Conservation (phyloP, 2,888 invertebrate species). For the Cheilosia scutellata region DNA sequence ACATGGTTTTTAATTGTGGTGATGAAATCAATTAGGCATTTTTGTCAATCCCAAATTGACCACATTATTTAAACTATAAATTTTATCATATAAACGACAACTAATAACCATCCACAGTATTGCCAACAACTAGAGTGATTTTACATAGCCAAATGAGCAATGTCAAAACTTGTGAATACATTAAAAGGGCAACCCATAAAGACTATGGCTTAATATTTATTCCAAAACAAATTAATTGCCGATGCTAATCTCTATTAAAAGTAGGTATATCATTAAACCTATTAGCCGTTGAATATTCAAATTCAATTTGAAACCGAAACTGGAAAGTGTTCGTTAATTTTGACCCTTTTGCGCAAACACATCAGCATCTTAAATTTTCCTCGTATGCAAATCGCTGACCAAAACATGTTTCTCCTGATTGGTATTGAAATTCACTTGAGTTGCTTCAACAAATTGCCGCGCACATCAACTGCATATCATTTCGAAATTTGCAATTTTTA, state of each 20-base stretch:
- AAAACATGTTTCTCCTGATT: neutral
- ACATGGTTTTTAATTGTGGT: no score
- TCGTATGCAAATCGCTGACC: neutral
- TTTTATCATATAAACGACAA: no score
- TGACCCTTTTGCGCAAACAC: slow-evolving; percentile 1
- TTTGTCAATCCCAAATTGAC: no score
- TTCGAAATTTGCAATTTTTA: slow-evolving; percentile 13
- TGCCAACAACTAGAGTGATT: no score
- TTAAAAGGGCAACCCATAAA: neutral
- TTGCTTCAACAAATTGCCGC: slow-evolving; percentile 2
- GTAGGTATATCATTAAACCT: neutral
- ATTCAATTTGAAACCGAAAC: neutral
- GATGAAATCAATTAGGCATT: no score
- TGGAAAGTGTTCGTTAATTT: neutral
- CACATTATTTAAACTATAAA: no score
- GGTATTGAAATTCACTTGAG: slow-evolving; percentile 1
- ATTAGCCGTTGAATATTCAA: slow-evolving; percentile 10
- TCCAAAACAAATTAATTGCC: neutral
- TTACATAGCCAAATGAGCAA: no score
- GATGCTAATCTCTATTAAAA: neutral
- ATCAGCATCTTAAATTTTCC: neutral
- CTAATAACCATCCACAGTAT: no score
- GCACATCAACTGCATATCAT: neutral
- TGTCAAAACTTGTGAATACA: no score
- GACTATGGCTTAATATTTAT: neutral